Conservation (phyloP, 1,140 invertebrate genomes). For the Glossosoma conforme region DNA sequence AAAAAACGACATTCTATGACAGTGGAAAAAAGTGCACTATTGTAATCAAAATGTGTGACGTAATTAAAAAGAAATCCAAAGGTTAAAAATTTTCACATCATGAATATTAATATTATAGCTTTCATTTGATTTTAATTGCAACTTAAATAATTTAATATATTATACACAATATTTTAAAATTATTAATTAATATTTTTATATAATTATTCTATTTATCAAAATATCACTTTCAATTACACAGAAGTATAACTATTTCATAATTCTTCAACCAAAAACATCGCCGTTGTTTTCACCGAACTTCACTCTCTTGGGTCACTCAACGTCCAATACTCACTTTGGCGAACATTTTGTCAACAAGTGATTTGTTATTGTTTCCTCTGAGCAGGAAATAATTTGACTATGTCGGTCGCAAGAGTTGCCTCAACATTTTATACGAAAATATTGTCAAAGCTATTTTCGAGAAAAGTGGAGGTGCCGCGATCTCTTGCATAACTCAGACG, state of each 20-base stretch:
- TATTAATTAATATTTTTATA: background rate
- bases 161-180: background rate
- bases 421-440: constrained; percentile 27
- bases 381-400: constrained; percentile 16
- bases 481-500: constrained; percentile 16
- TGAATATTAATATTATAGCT: no score
- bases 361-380: constrained; percentile 15
- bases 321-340: constrained; percentile 17
- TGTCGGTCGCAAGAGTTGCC: constrained; percentile 16
- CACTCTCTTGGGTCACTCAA: background rate
- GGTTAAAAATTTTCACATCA: no score
- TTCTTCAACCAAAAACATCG: background rate
- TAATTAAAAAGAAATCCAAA: no score
- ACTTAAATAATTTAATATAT: background rate
- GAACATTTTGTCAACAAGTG: constrained; percentile 19
- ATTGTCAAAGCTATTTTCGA: constrained; percentile 12
- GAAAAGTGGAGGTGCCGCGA: constrained; percentile 5
- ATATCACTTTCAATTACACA: background rate
- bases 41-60: no score
- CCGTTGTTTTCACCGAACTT: background rate
- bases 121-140: no score
- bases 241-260: background rate
- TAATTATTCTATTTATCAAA: background rate
- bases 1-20: no score
- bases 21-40: no score